Percentiles rank a stretch among this genome's conserved stretches.
phyloP scores from a whole-genome alignment of 2,888 invertebrate genomes.

The Camptogramma bilineatum region DNA sequence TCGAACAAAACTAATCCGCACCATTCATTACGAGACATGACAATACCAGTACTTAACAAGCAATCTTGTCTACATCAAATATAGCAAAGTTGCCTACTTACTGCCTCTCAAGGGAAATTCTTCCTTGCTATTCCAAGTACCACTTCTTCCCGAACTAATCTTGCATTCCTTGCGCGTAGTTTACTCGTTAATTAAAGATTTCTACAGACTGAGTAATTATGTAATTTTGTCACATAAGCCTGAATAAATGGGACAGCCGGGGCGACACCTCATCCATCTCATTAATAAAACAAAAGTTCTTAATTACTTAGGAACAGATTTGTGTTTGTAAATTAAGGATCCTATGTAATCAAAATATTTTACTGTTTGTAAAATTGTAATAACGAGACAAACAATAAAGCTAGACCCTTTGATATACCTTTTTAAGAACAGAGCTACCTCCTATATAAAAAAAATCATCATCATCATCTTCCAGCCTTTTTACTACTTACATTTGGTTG shows the following conservation, averaged over 20 bases:
- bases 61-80: slow-evolving; percentile 26
- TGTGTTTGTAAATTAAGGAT: slow-evolving; percentile 9
- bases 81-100: slow-evolving; percentile 28
- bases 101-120: slow-evolving; percentile 24
- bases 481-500: too few relatives aligned
- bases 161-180: slow-evolving; percentile 50
- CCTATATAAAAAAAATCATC: too few relatives aligned
- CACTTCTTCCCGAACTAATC: slow-evolving; percentile 44
- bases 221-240: slow-evolving; percentile 49
- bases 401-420: too few relatives aligned
- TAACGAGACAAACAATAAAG: neutral
- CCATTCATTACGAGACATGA: slow-evolving; percentile 8
- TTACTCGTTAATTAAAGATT: slow-evolving; percentile 55
- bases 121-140: slow-evolving; percentile 29
- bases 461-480: too few relatives aligned
- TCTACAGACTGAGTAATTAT: slow-evolving; percentile 46
- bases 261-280: slow-evolving; percentile 23
- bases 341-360: slow-evolving; percentile 5
- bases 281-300: slow-evolving; percentile 28
- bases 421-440: too few relatives aligned
- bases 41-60: slow-evolving; percentile 19
- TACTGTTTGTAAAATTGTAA: neutral
- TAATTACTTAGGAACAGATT: slow-evolving; percentile 11
- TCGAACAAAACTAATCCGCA: neutral
- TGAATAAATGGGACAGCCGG: slow-evolving; percentile 16